Conservation (phyloP, 2,113 vertebrate genomes). For the Cricetomys ansorgei region DNA sequence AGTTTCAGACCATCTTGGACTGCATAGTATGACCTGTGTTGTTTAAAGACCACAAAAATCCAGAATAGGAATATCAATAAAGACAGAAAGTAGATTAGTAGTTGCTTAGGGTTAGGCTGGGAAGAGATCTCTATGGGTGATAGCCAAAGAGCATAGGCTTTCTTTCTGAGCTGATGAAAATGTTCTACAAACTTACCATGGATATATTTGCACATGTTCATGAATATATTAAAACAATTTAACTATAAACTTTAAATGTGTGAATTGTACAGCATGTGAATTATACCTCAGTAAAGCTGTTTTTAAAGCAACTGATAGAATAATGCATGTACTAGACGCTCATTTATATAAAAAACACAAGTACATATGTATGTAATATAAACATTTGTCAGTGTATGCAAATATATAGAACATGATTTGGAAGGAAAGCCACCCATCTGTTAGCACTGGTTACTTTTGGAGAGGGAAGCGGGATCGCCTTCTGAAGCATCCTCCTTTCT, state of each 20-base stretch:
- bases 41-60: neutral
- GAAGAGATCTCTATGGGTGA: neutral
- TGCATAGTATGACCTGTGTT: neutral
- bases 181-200: slow-evolving; percentile 27
- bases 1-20: neutral
- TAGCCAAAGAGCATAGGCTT: neutral
- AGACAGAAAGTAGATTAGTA: neutral
- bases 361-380: slow-evolving; percentile 73
- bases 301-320: slow-evolving; percentile 64
- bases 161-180: slow-evolving; percentile 42
- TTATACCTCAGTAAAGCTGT: slow-evolving; percentile 66
- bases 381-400: slow-evolving; percentile 77
- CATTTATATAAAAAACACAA: slow-evolving; percentile 73
- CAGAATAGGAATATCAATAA: neutral
- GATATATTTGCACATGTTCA: neutral
- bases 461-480: slow-evolving; percentile 56
- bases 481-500: slow-evolving; percentile 63
- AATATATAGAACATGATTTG: slow-evolving; percentile 75
- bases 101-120: neutral
- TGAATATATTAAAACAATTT: slow-evolving; percentile 40
- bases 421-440: slow-evolving; percentile 76
- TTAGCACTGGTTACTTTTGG: slow-evolving; percentile 70
- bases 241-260: slow-evolving; percentile 47
- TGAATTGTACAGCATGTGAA: slow-evolving; percentile 31
- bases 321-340: slow-evolving; percentile 65